These are phyloP conservation scores for Drosophila hydei DNA, from an alignment of 1,140 invertebrate species.

Conservation along the genomic window DNA sequence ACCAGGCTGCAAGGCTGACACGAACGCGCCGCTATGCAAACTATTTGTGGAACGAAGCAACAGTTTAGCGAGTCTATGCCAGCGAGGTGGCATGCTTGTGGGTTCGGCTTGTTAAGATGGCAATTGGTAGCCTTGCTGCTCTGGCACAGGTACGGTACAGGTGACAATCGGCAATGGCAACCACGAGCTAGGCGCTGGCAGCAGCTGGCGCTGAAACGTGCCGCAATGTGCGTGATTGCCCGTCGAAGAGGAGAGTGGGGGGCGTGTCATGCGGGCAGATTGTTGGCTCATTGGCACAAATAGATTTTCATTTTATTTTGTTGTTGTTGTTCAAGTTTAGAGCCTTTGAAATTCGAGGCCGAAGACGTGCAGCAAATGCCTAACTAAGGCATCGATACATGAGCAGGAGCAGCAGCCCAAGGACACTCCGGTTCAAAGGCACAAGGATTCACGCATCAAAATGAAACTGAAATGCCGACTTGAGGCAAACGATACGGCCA, in stretches of 20 bases:
- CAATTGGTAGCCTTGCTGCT: conserved; percentile 7
- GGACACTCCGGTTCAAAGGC: not conserved
- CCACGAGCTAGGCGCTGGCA: conserved; percentile 21
- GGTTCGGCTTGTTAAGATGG: not conserved
- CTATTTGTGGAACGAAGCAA: conserved; percentile 67
- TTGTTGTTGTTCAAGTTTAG: conserved; percentile 28
- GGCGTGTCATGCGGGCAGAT: not conserved
- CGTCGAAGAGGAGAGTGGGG: not conserved
- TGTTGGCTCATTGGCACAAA: conserved; percentile 47
- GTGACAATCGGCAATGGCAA: conserved; percentile 58
- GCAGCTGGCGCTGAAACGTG: conserved; percentile 57
- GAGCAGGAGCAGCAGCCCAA: not conserved
- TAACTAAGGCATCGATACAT: conserved; percentile 40
- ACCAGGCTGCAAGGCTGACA: conserved; percentile 11
- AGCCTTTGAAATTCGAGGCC: conserved; percentile 63
- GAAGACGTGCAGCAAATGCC: conserved; percentile 61
- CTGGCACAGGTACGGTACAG: conserved; percentile 56
- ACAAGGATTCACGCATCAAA: conserved; percentile 35
- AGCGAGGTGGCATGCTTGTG: not conserved
- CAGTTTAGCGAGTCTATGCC: conserved; percentile 38
- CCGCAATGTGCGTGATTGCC: conserved; percentile 59
- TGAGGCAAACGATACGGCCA: conserved; percentile 47
- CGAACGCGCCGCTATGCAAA: conserved; percentile 66
- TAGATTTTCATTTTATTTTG: conserved; percentile 64
- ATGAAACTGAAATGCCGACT: conserved; percentile 58